Evolutionary conservation across 2,797 vertebrate genomes (phyloP).

Genomic region (Rhabdophis nuchalis): DNA sequence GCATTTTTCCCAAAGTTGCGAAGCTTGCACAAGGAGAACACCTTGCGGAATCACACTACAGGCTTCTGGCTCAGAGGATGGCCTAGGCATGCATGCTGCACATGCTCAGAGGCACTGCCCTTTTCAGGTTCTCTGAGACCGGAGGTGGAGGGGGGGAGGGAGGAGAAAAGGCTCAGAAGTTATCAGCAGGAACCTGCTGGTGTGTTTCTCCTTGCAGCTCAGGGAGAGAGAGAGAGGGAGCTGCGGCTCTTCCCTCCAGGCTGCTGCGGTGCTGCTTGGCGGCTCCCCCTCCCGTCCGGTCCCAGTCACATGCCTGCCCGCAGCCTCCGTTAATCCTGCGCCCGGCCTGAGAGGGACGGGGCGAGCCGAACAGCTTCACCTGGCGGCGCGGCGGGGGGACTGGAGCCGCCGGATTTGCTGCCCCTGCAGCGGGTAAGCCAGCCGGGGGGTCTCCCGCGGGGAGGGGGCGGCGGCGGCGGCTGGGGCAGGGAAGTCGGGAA

Average conservation of each 20-base stretch:
- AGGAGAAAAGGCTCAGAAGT: neutral
- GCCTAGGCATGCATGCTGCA: neutral
- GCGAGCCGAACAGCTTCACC: neutral
- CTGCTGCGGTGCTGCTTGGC: neutral
- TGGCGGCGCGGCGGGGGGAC: neutral
- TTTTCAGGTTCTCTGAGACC: neutral
- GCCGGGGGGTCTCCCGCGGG: constrained; percentile 1
- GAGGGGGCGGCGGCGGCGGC: too few species aligned
- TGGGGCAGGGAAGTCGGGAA: neutral
- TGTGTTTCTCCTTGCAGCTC: too few species aligned
- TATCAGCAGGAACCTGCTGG: neutral
- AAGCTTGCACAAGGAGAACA: neutral
- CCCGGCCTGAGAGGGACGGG: neutral
- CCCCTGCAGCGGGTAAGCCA: constrained; percentile 16
- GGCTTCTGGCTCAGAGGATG: neutral
- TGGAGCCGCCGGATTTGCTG: neutral
- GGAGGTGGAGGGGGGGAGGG: neutral
- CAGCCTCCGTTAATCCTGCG: constrained; percentile 2
- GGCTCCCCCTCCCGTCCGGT: neutral
- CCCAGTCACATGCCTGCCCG: neutral
- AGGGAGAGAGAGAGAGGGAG: too few species aligned
- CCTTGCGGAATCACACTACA: neutral
- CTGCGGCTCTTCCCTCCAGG: neutral
- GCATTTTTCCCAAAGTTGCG: neutral
- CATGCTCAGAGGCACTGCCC: neutral